Base-by-base conservation (phyloP, 2,797 vertebrate species). In the Semotilus atromaculatus region DNA sequence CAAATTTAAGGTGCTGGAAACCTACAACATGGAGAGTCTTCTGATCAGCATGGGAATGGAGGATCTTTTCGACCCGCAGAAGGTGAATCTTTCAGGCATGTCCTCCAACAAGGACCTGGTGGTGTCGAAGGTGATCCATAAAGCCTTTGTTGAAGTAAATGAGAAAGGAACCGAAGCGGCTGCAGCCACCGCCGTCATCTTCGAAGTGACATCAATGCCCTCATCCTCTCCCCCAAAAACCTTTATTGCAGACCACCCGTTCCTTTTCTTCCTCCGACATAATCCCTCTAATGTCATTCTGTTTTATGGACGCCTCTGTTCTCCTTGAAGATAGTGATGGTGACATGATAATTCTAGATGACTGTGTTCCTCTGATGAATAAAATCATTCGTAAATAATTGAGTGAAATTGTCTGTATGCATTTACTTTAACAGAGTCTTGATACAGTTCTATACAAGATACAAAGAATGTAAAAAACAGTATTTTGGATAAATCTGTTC, bases 181-280 rank as follows among this genome's bases (percentile, higher is more conserved):
- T 40, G 82, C 48, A 0, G 72, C 82, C 36, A 77, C 82, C 0
- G 73, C 0, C 5, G 94, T 3, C 13, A 0, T 93, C 40, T n/a
- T n/a, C n/a, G n/a, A n/a, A n/a, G n/a, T n/a, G n/a, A 0, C 1
- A 3, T 19, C 8, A 0, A 4, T 34, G 0, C n/a, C n/a, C n/a
- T n/a, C n/a, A n/a, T n/a, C n/a, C n/a, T 0, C 29, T 34, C 14
- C 38, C 23, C 64, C 26, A 1, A 8, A 19, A 4, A 0, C 0
- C 0, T 96, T 98, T 81, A 91, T 85, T 5, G 96, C 95, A 1
- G 93, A 99, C 88, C 97, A 95, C 86, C 97, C 97, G 1, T 99
- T 99, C 94, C 93, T 99, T 26, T 97, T 98, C 92, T 96, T 97
- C 90, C 97, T 99, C 90, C 89, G 92, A n/a, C 96, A 97, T 64